Base-by-base conservation (phyloP, 2,113 vertebrate species). In the Embiotoca jacksoni region DNA sequence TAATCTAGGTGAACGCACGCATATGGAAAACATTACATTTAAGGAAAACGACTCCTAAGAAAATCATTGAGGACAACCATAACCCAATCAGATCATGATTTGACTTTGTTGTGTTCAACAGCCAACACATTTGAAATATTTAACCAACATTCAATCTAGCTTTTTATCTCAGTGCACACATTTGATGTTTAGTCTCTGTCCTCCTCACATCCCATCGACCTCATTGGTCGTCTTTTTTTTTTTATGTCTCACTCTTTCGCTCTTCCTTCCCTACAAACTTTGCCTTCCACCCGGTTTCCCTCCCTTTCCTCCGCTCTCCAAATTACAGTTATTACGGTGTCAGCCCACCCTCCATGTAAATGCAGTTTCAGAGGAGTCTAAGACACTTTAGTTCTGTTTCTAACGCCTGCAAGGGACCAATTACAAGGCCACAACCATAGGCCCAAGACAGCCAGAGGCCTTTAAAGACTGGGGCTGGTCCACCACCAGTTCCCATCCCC, bases 241-340 rank as follows among this genome's bases (percentile, higher is more conserved):
- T 78, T 62, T 72, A 31, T 60, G 7, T 60, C 55, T 82, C 49
- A 41, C 61, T 52, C 31, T 7, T 46, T 72, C 44, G 67, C 30
- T 37, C 52, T 72, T 69, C 31, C 64, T 47, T 82, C 33, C 53
- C 65, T 57, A 61, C 60, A 83, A 84, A 82, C 55, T 75, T 78
- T 71, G 31, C 60, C 52, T 68, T 75, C 59, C 66, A 81, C 49
- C 55, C 73, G 4, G 30, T 76, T 79, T 71, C 83, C 71, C 72
- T 81, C 49, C 73, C 77, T 87, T 23, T 74, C 72, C 78, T 75
- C 66, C 11, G 15, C 67, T 82, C 58, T 65, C 72, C 78, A 82
- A 92, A 93, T 92, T 89, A 93, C 84, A 89, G 88, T 90, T 66
- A 93, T 93, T 92, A 92, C 55, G 1, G 73, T 65, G 79, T 81